Evolutionary conservation across 2,888 invertebrate genomes (phyloP).

Genomic region (Deilephila elpenor): DNA sequence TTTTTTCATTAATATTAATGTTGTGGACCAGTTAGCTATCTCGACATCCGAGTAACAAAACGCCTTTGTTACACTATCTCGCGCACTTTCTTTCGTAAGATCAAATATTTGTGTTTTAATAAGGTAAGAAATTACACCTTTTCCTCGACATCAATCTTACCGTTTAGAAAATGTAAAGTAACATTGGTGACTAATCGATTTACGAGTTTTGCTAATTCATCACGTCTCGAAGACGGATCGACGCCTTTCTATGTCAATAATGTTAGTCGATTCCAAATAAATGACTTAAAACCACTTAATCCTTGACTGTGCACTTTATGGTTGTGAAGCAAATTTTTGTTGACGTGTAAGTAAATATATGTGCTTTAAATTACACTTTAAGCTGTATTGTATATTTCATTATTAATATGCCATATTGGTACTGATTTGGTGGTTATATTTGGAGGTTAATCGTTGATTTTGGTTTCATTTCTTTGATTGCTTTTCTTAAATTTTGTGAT

Average conservation of each 20-base stretch:
- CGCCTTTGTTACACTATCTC: background rate
- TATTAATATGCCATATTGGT: no score
- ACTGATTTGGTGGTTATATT: no score
- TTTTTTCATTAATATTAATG: background rate
- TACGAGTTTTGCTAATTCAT: background rate
- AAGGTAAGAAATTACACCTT: background rate
- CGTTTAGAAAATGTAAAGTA: background rate
- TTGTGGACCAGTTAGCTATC: background rate
- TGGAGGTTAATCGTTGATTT: no score
- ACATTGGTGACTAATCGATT: background rate
- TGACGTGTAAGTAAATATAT: no score
- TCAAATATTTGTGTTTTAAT: background rate
- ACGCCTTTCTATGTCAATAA: background rate
- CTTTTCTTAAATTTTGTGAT: no score
- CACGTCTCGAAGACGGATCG: background rate
- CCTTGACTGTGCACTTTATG: background rate
- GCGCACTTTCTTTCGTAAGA: background rate
- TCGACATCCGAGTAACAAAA: background rate
- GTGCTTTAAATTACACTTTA: no score
- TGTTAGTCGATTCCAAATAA: background rate
- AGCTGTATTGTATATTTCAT: no score
- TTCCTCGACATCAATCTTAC: conserved; percentile 4
- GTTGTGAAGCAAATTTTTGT: background rate
- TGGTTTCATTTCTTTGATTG: no score
- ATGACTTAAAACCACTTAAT: background rate